Percentiles rank a stretch among this genome's conserved stretches.
Conservation (phyloP, 2,113 vertebrate genomes). For the Anthoscopus minutus region DNA sequence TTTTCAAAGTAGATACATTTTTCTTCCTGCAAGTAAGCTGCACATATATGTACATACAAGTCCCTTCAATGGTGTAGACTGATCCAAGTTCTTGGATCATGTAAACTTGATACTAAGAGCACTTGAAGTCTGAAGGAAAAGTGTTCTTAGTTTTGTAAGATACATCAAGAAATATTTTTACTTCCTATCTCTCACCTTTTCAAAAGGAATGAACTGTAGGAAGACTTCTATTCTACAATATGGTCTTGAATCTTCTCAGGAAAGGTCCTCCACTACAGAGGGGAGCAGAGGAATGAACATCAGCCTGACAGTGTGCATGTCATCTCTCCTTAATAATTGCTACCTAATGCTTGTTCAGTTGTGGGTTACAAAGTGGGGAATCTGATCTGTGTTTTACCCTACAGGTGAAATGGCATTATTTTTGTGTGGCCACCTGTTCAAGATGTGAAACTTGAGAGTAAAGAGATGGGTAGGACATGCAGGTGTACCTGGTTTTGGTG, state of each 20-base stretch:
- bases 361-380: background rate
- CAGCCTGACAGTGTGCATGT: accelerated
- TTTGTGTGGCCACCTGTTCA: accelerated
- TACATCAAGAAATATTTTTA: background rate
- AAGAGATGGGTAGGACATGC: too few relatives aligned
- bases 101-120: background rate
- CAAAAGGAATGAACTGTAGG: background rate
- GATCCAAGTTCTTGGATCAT: background rate
- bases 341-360: background rate
- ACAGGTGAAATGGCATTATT: background rate
- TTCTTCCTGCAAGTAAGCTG: background rate
- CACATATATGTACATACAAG: accelerated
- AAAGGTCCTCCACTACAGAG: background rate
- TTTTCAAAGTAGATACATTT: background rate
- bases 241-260: background rate
- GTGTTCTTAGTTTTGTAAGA: background rate
- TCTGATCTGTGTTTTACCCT: accelerated
- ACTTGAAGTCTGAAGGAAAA: background rate
- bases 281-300: background rate
- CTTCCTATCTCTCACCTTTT: background rate
- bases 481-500: background rate
- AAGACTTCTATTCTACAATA: background rate
- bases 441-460: background rate
- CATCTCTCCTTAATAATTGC: background rate
- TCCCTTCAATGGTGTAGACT: background rate